phyloP scores from a whole-genome alignment of 1,140 invertebrate genomes.

The Anoplophora glabripennis region DNA sequence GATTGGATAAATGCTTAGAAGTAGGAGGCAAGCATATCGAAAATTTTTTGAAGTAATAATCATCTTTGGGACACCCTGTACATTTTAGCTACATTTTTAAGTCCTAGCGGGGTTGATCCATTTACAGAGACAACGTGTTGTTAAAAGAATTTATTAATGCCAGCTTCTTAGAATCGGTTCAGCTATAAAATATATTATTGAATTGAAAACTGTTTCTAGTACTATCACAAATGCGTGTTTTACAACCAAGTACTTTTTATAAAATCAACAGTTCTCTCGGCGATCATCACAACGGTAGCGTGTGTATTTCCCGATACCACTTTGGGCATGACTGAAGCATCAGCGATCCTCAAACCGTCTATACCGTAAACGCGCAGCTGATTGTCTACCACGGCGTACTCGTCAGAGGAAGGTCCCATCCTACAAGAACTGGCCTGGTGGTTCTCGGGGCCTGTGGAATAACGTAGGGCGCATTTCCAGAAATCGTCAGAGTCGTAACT shows the following conservation, averaged over 20 bases:
- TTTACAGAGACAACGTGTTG: too few relatives aligned
- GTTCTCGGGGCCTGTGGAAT: conserved; percentile 74
- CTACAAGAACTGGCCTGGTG: conserved; percentile 79
- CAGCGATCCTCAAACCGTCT: conserved; percentile 61
- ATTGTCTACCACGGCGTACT: conserved; percentile 52
- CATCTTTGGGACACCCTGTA: too few relatives aligned
- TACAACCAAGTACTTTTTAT: conserved; percentile 57
- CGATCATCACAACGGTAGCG: conserved; percentile 77
- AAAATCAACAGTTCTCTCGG: conserved; percentile 77
- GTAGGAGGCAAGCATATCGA: too few relatives aligned
- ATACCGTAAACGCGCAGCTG: conserved; percentile 48
- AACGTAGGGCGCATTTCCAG: conserved; percentile 73
- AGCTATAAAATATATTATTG: not conserved
- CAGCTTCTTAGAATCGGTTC: too few relatives aligned
- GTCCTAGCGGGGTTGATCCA: too few relatives aligned
- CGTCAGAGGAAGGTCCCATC: conserved; percentile 68
- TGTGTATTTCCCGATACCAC: conserved; percentile 69
- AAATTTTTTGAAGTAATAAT: too few relatives aligned
- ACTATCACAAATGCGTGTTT: not conserved
- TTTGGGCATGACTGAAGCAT: conserved; percentile 70
- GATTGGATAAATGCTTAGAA: too few relatives aligned
- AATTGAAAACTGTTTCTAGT: not conserved
- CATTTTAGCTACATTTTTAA: too few relatives aligned
- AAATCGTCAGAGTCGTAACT: conserved; percentile 72
- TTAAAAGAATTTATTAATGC: too few relatives aligned